Percentiles rank a stretch among this genome's conserved stretches.
phyloP scores from a whole-genome alignment of 92 coral and sea anemone genomes.

The Phenganax stokvisi region DNA sequence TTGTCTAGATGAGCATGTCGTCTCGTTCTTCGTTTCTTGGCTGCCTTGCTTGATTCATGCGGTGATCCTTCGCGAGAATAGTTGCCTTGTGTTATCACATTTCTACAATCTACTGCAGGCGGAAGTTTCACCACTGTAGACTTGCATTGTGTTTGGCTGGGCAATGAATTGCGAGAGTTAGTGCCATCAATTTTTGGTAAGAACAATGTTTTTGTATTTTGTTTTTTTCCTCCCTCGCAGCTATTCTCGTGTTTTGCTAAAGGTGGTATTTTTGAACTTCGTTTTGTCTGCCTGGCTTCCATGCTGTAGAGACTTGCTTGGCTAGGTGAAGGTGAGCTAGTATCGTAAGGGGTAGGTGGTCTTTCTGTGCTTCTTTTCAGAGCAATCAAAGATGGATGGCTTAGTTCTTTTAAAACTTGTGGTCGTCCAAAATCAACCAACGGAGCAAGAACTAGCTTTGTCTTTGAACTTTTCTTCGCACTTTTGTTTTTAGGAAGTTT shows the following conservation, averaged over 20 bases:
- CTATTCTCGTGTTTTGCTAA: conserved; percentile 4
- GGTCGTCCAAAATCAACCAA: conserved; percentile 40
- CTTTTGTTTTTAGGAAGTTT: conserved; percentile 38
- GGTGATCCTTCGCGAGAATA: conserved; percentile 24
- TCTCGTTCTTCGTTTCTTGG: conserved; percentile 25
- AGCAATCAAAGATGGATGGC: conserved; percentile 37
- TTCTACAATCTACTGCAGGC: conserved; percentile 24
- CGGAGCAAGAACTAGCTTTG: conserved; percentile 35
- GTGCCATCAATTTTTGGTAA: conserved; percentile 69
- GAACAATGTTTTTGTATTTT: conserved; percentile 53
- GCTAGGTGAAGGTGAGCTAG: conserved; percentile 21
- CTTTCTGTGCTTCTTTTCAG: conserved; percentile 31
- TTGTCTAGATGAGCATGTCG: conserved; percentile 5
- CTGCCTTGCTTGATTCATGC: conserved; percentile 17
- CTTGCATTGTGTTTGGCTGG: conserved; percentile 24
- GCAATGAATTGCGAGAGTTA: conserved; percentile 37
- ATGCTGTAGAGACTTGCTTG: conserved; percentile 31
- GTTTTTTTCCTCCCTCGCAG: conserved; percentile 2
- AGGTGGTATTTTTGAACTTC: conserved; percentile 37
- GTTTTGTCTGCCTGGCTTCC: conserved; percentile 26
- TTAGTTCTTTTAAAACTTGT: conserved; percentile 37
- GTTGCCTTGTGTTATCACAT: conserved; percentile 18
- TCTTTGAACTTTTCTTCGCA: conserved; percentile 26
- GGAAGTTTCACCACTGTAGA: conserved; percentile 28
- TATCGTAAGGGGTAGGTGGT: conserved; percentile 39